These are phyloP conservation scores for Cephus cinctus DNA, from an alignment of 1,140 invertebrate species.

Conservation along the genomic window DNA sequence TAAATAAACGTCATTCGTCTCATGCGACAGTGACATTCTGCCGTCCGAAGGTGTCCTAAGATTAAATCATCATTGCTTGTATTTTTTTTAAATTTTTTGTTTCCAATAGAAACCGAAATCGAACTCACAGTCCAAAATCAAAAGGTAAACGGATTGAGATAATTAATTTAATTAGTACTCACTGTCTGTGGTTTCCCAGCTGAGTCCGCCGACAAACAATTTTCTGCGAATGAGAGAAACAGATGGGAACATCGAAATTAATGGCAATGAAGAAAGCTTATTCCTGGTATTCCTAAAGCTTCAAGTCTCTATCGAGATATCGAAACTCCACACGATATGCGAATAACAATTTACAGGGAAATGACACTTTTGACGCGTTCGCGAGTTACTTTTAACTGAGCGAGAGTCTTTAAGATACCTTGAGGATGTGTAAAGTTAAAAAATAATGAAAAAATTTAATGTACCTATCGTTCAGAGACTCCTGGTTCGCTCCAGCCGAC, in stretches of 20 bases:
- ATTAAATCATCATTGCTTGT: conserved; percentile 33
- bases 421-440: too few relatives aligned
- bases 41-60: conserved; percentile 51
- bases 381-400: too few relatives aligned
- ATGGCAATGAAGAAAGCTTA: conserved; percentile 20
- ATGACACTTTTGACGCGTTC: too few relatives aligned
- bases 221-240: conserved; percentile 78
- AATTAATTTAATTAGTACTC: conserved; percentile 59
- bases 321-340: conserved; percentile 4
- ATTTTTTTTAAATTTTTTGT: conserved; percentile 7
- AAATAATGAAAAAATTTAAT: conserved; percentile 35
- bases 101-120: background rate
- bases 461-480: conserved; percentile 53
- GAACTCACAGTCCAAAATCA: conserved; percentile 10
- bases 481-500: conserved; percentile 44
- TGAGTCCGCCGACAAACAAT: conserved; percentile 95
- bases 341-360: too few relatives aligned
- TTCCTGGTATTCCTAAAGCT: conserved; percentile 14
- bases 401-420: too few relatives aligned
- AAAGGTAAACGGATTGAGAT: conserved; percentile 1
- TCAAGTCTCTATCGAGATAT: conserved; percentile 14
- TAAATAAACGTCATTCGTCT: conserved; percentile 27
- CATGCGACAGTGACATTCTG: conserved; percentile 41
- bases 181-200: conserved; percentile 98
- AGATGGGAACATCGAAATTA: conserved; percentile 22